Conservation (phyloP, 2,113 vertebrate species). For the Megalops atlanticus region DNA sequence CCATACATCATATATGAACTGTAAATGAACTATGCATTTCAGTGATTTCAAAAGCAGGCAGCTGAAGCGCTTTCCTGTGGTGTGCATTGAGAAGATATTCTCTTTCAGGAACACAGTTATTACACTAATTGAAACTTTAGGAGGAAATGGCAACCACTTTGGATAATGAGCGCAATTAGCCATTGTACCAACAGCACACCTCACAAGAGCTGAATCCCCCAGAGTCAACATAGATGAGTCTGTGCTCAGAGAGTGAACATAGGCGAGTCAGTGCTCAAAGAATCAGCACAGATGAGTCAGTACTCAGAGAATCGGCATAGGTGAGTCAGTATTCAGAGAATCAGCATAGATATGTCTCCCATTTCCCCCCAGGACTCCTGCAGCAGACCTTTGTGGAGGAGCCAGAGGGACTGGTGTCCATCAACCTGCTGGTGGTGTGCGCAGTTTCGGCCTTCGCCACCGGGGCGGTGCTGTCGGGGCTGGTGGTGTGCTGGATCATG, state of each 20-base stretch:
- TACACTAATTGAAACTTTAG: not conserved
- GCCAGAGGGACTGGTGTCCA: constrained; percentile 88
- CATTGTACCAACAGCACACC: not conserved
- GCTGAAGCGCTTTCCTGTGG: not conserved
- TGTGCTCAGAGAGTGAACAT: too few species aligned
- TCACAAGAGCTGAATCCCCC: not conserved
- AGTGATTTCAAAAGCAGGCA: not conserved
- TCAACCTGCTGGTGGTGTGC: constrained; percentile 92
- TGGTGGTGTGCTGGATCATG: constrained; percentile 95
- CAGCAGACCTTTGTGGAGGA: constrained; percentile 90
- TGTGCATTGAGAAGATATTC: not conserved
- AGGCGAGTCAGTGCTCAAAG: too few species aligned
- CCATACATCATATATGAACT: not conserved
- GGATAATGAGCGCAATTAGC: constrained; percentile 21
- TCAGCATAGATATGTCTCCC: too few species aligned
- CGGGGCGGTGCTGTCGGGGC: constrained; percentile 89
- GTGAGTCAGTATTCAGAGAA: too few species aligned
- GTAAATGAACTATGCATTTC: not conserved
- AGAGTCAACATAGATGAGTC: too few species aligned
- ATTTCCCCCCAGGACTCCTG: constrained; percentile 75
- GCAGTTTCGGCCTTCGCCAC: constrained; percentile 94
- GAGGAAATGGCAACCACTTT: constrained; percentile 9
- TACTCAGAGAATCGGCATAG: not conserved
- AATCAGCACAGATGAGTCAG: not conserved
- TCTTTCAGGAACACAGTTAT: constrained; percentile 1